Evolutionary conservation across 2,113 vertebrate genomes (phyloP).

Genomic region (Suricata suricatta): DNA sequence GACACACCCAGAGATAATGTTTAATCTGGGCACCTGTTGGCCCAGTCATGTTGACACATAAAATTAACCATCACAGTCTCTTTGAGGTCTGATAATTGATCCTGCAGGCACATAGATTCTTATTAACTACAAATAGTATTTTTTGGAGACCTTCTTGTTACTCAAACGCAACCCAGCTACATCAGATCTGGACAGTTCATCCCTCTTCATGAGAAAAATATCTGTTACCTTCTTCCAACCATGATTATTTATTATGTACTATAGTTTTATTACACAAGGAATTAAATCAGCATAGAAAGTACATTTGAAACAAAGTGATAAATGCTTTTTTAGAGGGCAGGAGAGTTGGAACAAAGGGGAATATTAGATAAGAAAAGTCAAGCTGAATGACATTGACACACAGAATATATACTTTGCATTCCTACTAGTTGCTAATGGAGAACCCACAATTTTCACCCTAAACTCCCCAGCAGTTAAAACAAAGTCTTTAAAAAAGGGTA

Average conservation of each 20-base stretch:
- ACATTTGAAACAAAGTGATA: neutral
- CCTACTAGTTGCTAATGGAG: neutral
- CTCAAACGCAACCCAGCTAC: neutral
- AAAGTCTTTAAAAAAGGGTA: neutral
- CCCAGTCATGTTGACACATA: neutral
- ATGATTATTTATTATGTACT: neutral
- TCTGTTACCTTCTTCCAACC: neutral
- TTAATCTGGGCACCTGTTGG: neutral
- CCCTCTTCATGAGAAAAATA: neutral
- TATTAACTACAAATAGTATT: neutral
- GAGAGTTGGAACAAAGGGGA: neutral
- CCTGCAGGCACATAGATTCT: neutral
- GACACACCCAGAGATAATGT: neutral
- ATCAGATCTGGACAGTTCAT: neutral
- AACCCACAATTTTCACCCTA: neutral
- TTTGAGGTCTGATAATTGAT: neutral
- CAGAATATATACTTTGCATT: neutral
- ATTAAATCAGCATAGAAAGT: neutral
- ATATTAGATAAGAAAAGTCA: neutral
- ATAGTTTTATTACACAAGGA: conserved; percentile 4
- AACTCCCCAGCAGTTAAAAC: neutral
- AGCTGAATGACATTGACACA: neutral
- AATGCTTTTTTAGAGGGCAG: neutral
- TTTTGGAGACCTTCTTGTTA: neutral
- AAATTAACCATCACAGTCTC: neutral